These are phyloP conservation scores for Cryptocephalus primarius DNA, from an alignment of 2,888 invertebrate species.

Conservation along the genomic window DNA sequence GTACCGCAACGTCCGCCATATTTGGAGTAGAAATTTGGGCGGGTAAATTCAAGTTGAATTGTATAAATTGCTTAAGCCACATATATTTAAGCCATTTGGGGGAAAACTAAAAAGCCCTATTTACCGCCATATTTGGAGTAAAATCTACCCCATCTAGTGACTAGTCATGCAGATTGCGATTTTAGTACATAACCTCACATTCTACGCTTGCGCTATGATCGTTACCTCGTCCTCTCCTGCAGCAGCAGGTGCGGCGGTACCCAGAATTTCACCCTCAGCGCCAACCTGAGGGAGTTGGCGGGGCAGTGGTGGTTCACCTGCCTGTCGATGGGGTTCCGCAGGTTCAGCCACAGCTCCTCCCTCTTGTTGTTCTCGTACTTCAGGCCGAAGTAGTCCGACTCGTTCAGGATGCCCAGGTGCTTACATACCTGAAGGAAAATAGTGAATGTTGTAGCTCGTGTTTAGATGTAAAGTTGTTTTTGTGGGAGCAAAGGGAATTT, in stretches of 20 bases:
- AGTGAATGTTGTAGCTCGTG: background rate
- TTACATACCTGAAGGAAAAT: slow-evolving; percentile 61
- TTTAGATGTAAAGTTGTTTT: no score
- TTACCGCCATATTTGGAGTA: no score
- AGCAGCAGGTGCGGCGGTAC: slow-evolving; percentile 79
- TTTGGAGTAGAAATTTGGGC: no score
- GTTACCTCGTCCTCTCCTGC: slow-evolving; percentile 69
- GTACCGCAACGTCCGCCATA: no score
- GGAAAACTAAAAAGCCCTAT: no score
- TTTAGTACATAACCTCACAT: no score
- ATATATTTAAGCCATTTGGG: no score
- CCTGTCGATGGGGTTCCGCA: slow-evolving; percentile 70
- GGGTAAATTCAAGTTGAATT: no score
- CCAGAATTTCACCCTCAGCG: slow-evolving; percentile 79
- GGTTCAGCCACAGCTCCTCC: slow-evolving; percentile 76
- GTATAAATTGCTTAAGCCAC: no score
- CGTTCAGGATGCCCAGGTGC: slow-evolving; percentile 69
- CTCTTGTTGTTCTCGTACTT: slow-evolving; percentile 49
- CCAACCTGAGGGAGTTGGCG: slow-evolving; percentile 51
- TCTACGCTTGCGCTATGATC: background rate
- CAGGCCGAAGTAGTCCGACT: slow-evolving; percentile 82
- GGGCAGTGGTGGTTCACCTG: slow-evolving; percentile 45
- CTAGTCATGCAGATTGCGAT: no score
- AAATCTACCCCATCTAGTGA: no score
- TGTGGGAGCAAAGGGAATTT: no score